Percentiles rank a stretch among this genome's conserved stretches.
These are phyloP conservation scores for Ornithoptera priamus DNA, from an alignment of 2,888 invertebrate species.

Conservation along the genomic window DNA sequence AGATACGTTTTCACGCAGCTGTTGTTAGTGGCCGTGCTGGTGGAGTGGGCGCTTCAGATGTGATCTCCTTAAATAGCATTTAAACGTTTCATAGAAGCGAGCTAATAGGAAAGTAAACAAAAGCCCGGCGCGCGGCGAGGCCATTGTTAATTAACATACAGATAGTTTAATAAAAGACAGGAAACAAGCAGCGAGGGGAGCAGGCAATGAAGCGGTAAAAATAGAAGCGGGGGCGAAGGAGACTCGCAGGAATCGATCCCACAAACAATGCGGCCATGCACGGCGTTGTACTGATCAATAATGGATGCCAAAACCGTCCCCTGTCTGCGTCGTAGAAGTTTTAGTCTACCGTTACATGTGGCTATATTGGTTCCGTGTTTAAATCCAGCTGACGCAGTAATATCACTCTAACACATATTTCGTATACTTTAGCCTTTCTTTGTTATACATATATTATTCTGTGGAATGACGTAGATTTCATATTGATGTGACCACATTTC, in stretches of 20 bases:
- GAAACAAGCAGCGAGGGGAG: slow-evolving; percentile 75
- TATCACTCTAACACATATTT: neutral
- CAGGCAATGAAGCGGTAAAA: slow-evolving; percentile 79
- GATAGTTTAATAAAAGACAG: slow-evolving; percentile 80
- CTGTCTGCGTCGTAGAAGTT: slow-evolving; percentile 22
- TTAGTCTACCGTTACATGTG: slow-evolving; percentile 2
- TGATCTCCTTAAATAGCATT: slow-evolving; percentile 54
- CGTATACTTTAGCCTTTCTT: too few relatives aligned
- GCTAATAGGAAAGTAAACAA: slow-evolving; percentile 74
- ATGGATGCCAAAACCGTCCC: slow-evolving; percentile 44
- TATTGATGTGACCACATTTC: too few relatives aligned
- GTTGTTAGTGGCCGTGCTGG: slow-evolving; percentile 36
- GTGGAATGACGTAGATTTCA: too few relatives aligned
- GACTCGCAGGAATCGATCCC: slow-evolving; percentile 71
- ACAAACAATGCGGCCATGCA: slow-evolving; percentile 66
- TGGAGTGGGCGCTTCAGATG: slow-evolving; percentile 39
- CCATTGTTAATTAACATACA: slow-evolving; percentile 79
- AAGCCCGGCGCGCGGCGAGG: slow-evolving; percentile 58
- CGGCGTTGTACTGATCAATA: slow-evolving; percentile 68
- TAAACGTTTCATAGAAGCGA: slow-evolving; percentile 54
- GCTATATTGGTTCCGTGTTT: neutral
- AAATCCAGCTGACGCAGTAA: neutral
- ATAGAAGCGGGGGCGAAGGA: slow-evolving; percentile 73
- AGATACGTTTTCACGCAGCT: slow-evolving; percentile 41
- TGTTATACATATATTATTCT: too few relatives aligned